Evolutionary conservation across 1,140 invertebrate species (phyloP), one percentile per base, ranked within the genome.

Genomic region (Caenorhabditis elegans): DNA sequence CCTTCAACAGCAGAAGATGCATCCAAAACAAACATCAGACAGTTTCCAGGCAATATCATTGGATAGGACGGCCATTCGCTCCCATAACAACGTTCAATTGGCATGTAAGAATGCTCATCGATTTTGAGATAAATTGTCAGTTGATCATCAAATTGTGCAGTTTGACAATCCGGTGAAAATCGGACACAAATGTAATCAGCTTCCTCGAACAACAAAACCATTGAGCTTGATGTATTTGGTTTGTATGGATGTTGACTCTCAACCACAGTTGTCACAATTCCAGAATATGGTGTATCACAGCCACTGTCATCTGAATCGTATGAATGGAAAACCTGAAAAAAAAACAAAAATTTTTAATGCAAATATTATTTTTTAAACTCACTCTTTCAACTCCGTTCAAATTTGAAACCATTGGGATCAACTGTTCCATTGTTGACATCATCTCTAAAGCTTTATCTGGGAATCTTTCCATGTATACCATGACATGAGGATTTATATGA

Each of bases 211-310:
- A 93, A 92, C 1, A 97, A 95, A 90, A 95, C 94, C 22, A 93
- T 90, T 95, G 96, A 91, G 94, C 94, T 46, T 93, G 93, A 15
- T 97, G 94, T 65, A 93, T 93, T 3, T 95, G 94, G 47, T 91
- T 95, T 95, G 90, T 98, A 98, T 0, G 96, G 97, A 92, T 98
- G 97, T 43, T 96, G 95, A 90, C 95, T 97, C 91, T 98, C 96
- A 10, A 98, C 93, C 92, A 95, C 93, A 11, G 95, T 94, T 89
- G 96, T 96, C 91, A 96, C 94, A 34, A 88, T 87, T 31, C 94
- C 94, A 0, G 94, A 95, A 11, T 47, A 47, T 13, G 43, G 65
- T 19, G 51, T 24, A 49, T 77, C 80, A 48, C 51, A 83, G 19
- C 49, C 76, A 34, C 49, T 81, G 31, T 80, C 83, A 76, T 36